Evolutionary conservation across 23 tunicate species (phyloP).

Genomic region (Trididemnum miniatum): DNA sequence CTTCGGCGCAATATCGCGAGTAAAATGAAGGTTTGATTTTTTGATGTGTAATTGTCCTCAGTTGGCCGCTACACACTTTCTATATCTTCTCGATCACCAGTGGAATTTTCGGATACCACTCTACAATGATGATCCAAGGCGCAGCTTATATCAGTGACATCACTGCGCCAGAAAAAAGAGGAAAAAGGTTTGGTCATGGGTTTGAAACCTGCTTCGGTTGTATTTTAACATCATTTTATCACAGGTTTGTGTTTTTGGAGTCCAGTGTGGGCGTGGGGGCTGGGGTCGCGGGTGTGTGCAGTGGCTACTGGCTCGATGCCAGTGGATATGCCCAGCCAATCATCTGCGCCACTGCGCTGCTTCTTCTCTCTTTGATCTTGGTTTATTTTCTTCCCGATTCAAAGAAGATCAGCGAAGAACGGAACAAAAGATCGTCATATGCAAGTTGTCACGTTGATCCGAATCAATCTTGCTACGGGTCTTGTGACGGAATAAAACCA

Average conservation of each 20-base stretch:
- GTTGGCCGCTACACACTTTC: conserved; percentile 52
- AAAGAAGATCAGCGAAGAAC: not conserved
- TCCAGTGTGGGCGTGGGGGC: conserved; percentile 70
- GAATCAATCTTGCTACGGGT: not conserved
- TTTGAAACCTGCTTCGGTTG: too few relatives aligned
- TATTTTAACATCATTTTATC: not conserved
- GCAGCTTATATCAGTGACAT: conserved; percentile 75
- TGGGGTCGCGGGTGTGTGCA: conserved; percentile 63
- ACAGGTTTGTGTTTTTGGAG: conserved; percentile 71
- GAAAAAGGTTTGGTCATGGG: too few relatives aligned
- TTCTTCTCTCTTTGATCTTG: conserved; percentile 9
- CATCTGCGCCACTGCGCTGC: conserved; percentile 13
- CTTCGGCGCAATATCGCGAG: too few relatives aligned
- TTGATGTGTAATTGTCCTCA: not conserved
- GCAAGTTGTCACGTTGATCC: not conserved
- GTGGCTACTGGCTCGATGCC: conserved; percentile 79
- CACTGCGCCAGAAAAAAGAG: conserved; percentile 51
- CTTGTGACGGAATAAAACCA: not conserved
- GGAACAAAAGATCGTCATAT: not conserved
- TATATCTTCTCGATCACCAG: conserved; percentile 36
- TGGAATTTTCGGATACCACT: conserved; percentile 67
- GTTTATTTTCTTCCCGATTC: conserved; percentile 61
- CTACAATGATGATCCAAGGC: conserved; percentile 75
- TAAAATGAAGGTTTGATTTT: too few relatives aligned
- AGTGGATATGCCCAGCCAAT: conserved; percentile 67